These are phyloP conservation scores for Calameuta filiformis DNA, from an alignment of 2,888 invertebrate species.

Conservation along the genomic window DNA sequence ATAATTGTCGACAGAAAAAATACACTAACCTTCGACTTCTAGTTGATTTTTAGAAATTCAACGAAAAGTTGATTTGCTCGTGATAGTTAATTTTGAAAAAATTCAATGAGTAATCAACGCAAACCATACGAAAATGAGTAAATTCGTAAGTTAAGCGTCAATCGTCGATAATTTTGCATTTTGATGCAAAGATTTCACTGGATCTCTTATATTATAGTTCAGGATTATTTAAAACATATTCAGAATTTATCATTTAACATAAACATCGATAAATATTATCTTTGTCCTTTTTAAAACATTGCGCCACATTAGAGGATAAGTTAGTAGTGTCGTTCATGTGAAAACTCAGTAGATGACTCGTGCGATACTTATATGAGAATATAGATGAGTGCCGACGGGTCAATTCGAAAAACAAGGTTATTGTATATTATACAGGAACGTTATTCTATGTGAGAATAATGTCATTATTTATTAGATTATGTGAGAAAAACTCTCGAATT, in stretches of 20 bases:
- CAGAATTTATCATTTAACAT: background rate
- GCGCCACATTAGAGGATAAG: too few species aligned
- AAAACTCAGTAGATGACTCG: too few species aligned
- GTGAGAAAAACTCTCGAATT: conserved; percentile 24
- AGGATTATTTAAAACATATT: background rate
- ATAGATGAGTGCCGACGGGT: background rate
- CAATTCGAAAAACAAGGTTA: background rate
- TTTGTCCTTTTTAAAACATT: too few species aligned
- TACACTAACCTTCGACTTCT: background rate
- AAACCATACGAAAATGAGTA: background rate
- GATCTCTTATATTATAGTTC: background rate
- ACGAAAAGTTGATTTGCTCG: conserved; percentile 6
- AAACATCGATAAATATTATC: too few species aligned
- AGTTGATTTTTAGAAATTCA: background rate
- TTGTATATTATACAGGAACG: background rate
- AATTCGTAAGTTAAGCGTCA: too few species aligned
- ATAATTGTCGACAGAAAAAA: background rate
- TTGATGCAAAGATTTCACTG: background rate
- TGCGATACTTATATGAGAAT: too few species aligned
- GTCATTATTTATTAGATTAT: conserved; percentile 34
- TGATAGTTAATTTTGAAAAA: conserved; percentile 7
- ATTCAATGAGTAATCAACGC: conserved; percentile 12
- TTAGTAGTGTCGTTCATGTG: too few species aligned
- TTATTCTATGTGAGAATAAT: conserved; percentile 18
- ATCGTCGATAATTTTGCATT: too few species aligned